Base-by-base conservation (phyloP, 2,888 invertebrate genomes). In the Hyles lineata region DNA sequence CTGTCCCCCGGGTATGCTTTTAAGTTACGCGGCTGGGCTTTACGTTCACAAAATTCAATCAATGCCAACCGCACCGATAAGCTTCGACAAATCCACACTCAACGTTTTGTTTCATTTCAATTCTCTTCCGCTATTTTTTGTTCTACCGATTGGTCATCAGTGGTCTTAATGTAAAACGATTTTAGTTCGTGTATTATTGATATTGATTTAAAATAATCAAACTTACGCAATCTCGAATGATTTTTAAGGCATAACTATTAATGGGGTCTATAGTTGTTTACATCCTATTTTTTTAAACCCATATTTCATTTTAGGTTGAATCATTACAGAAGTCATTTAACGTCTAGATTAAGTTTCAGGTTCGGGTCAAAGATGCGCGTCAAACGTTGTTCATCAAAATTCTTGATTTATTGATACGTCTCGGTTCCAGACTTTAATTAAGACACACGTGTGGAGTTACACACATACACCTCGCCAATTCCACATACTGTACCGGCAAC, bases 11-110 rank as follows among this genome's bases (percentile, higher is more conserved):
- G 7, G 43, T 43, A 23, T 55, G 67, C 43, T 50, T 67, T 67
- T 23, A 43, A 63, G 35, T 63, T 43, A 21, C 43, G 63, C 43
- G 21, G 63, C 5, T 43, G n/a, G 5, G 50, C 43, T 43, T 23
- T 43, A 67, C 43, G 23, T 67, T 67, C 67, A 43, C 43, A 21
- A 67, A 67, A 50, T 67, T 67, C 43, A 67, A 67, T 67, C 50
- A 67, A 67, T 67, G 43, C 43, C 43, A 50, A 67, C 15, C 43
- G 43, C 43, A 23, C 9, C 21, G 67, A 21, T 43, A 67, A 67
- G 67, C 67, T 43, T 17, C 67, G 23, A 7, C 23, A 67, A 67
- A 67, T 67, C 23, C 43, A 23, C 50, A 23, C 67, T 23, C 15
- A 5, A 43, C 8, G 8, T 43, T 63, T 67, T 67, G 67, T 67